These are phyloP conservation scores for Silurus aristotelis DNA, from an alignment of 2,797 vertebrate species.

Conservation along the genomic window DNA sequence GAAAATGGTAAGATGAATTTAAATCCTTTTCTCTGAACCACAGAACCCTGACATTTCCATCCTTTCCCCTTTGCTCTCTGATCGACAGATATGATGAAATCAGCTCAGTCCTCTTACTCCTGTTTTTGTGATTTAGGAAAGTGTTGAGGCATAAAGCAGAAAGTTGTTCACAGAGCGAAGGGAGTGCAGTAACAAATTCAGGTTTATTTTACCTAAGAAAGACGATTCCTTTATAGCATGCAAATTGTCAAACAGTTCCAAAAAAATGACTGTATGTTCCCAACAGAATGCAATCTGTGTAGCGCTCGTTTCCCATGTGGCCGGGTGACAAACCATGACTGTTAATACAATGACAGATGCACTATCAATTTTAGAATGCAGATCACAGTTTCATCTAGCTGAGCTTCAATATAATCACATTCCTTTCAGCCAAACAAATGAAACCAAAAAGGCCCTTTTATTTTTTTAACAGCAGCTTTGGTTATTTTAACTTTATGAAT, in stretches of 20 bases:
- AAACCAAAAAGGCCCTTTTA: slow-evolving; percentile 21
- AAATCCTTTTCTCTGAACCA: neutral
- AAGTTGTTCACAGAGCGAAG: neutral
- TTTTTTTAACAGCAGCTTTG: slow-evolving; percentile 32
- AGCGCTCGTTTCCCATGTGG: neutral
- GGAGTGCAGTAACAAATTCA: neutral
- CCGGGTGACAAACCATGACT: neutral
- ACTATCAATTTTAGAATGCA: neutral
- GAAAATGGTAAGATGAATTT: too few species aligned
- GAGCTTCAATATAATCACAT: slow-evolving; percentile 21
- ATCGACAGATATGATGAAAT: slow-evolving; percentile 41
- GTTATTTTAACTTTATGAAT: slow-evolving; percentile 39
- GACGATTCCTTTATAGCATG: neutral
- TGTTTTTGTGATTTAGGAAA: neutral
- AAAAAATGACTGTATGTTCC: neutral
- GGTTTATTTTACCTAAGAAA: neutral
- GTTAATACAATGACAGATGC: slow-evolving; percentile 14
- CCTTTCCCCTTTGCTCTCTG: slow-evolving; percentile 8
- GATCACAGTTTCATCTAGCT: neutral
- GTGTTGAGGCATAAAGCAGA: neutral
- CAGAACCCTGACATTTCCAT: slow-evolving; percentile 40
- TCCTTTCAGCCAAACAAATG: slow-evolving; percentile 17
- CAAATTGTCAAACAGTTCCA: neutral
- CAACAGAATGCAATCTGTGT: neutral
- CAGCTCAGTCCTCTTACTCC: neutral